phyloP scores from a whole-genome alignment of 2,113 vertebrate species.

The Laterallus jamaicensis region DNA sequence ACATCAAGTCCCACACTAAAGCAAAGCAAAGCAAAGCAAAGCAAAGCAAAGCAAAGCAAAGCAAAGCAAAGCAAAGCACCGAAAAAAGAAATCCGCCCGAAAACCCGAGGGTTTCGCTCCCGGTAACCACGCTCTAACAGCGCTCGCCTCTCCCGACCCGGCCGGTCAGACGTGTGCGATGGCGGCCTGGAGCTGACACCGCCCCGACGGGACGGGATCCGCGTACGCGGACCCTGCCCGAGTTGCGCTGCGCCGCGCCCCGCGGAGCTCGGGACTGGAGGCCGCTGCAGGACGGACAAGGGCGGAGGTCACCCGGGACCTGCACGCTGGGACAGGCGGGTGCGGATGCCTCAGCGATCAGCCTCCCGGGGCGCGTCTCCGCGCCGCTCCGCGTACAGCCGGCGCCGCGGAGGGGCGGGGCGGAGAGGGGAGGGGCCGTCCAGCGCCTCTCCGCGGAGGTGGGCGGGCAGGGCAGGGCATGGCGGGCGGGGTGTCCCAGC shows the following conservation, averaged over 20 bases:
- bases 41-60: too few relatives aligned
- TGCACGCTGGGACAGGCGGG: not conserved
- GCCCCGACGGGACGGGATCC: not conserved
- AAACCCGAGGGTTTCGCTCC: rapidly evolving
- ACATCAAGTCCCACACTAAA: too few relatives aligned
- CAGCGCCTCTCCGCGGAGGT: not conserved
- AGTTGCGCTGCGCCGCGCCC: not conserved
- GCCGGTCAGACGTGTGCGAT: not conserved
- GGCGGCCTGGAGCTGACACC: not conserved
- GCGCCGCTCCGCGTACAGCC: not conserved
- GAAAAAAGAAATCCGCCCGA: not conserved
- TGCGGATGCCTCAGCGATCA: too few relatives aligned
- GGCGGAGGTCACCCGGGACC: not conserved
- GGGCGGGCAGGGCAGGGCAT: not conserved
- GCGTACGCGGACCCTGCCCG: not conserved
- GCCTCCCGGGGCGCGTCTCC: not conserved
- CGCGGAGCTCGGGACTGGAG: not conserved
- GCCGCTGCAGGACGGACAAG: too few relatives aligned
- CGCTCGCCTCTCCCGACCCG: not conserved
- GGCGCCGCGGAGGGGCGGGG: not conserved
- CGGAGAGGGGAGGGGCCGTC: too few relatives aligned
- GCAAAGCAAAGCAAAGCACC: not conserved
- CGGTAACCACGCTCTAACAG: not conserved
- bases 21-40: too few relatives aligned
- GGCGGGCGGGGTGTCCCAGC: not conserved